Base-by-base conservation (phyloP, 1,140 invertebrate species). In the Drosophila rufa region DNA sequence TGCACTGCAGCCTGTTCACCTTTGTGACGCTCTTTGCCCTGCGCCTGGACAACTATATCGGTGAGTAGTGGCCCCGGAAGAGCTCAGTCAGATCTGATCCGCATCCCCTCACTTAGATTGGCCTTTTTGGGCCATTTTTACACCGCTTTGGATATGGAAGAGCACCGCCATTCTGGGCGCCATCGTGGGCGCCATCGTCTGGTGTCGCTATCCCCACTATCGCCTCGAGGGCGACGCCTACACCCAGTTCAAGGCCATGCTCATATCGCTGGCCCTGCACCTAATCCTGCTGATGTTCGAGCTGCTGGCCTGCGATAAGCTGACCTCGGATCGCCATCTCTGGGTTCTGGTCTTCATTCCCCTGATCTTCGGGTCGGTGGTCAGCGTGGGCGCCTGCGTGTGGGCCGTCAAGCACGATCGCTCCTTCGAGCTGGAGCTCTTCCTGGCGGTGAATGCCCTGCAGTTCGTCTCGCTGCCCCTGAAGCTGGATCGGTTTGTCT, bases 391-490 rank as follows among this genome's bases (percentile, higher is more conserved):
- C 15, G 97, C 99, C 42, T 99, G 98, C 93, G 98, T 99, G 83
- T 99, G 99, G 99, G 97, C 98, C 74, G 97, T 99, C 2, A 99
- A 99, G 94, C 98, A 99, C 94, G 98, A 99, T 92, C 95, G 98
- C 51, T 98, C 97, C 38, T 99, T 99, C 94, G 98, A 99, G 95
- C 93, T 99, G 93, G 98, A 99, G 93, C 93, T 99, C 38, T 99
- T 99, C 93, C 98, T 98, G 93, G 97, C 98, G 57, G 98, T 99
- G 2, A 99, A 99, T 94, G 97, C 99, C 62, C 94, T 99, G 50
- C 98, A 99, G 93, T 99, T 99, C 93, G 98, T 99, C 85, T 99
- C 99, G 92, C 93, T 99, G 73, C 98, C 98, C 12, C 93, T 99
- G 51, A 96, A 97, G 93, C 93, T 99, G 73, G 99, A 99, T 93